Conservation (phyloP, 1,140 invertebrate species). For the Drosophila neocordata region DNA sequence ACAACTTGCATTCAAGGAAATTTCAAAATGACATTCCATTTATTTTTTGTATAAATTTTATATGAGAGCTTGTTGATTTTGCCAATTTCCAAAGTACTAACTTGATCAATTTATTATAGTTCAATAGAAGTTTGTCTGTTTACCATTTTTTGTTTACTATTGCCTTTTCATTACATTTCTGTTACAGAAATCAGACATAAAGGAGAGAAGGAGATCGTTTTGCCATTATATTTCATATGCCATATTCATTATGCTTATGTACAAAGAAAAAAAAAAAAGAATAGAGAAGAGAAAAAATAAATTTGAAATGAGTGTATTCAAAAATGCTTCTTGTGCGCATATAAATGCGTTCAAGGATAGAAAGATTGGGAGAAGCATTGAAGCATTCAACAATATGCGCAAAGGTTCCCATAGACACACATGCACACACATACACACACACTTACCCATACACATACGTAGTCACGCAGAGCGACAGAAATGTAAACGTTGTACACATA, state of each 20-base stretch:
- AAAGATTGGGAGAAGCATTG: slow-evolving; percentile 47
- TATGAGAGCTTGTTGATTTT: slow-evolving; percentile 29
- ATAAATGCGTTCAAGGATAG: slow-evolving; percentile 43
- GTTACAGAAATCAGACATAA: not conserved
- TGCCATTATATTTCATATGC: not conserved
- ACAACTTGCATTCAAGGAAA: too few species aligned
- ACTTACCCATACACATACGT: slow-evolving; percentile 20
- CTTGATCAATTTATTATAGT: too few species aligned
- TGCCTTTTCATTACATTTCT: not conserved
- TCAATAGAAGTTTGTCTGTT: too few species aligned
- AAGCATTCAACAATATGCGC: slow-evolving; percentile 53
- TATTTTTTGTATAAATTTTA: not conserved
- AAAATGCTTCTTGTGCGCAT: slow-evolving; percentile 63
- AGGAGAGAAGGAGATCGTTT: not conserved
- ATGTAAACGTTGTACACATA: slow-evolving; percentile 66
- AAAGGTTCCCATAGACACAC: slow-evolving; percentile 47
- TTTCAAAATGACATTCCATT: not conserved
- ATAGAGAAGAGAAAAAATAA: slow-evolving; percentile 8
- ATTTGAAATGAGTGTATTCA: slow-evolving; percentile 60
- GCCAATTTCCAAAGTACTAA: not conserved
- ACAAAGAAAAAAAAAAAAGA: slow-evolving; percentile 31
- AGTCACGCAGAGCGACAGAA: slow-evolving; percentile 24
- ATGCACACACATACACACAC: slow-evolving; percentile 18
- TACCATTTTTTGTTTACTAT: slow-evolving; percentile 23
- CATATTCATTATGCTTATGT: not conserved